Evolutionary conservation across 2,797 vertebrate genomes (phyloP), one percentile per base, ranked within the genome.

Genomic region (Mastacembelus armatus): DNA sequence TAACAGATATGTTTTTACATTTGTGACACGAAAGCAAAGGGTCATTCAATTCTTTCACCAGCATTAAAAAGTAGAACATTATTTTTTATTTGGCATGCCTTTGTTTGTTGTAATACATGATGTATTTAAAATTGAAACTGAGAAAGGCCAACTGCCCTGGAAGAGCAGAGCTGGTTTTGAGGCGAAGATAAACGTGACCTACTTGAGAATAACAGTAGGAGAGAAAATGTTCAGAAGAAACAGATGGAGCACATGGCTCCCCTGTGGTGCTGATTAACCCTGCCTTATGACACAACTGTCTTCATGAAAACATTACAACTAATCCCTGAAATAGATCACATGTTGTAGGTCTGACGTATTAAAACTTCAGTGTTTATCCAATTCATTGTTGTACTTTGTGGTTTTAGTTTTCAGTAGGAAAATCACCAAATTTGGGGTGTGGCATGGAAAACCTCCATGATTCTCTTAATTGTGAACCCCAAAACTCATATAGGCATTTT

Each of bases 251-350:
- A 69, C 85, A 82, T 74, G 60, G 61, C 70, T 66, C 43, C 85
- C 64, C 78, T 35, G 18, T 66, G 71, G 65, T 73, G 72, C 50
- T 80, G 74, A 85, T 88, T 81, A 86, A 72, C 59, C 59, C 26
- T 48, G 47, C 49, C 70, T 74, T 63, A 64, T 72, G 67, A 83
- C 71, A 81, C 66, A 49, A 71, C 48, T n/a, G 74, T 65, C 75
- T 39, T 29, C 42, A 51, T 48, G 52, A 66, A 78, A 83, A 71
- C 71, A 71, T 59, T 24, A 35, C 33, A 22, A 36, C 32, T 27
- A 56, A 70, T 59, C 47, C 21, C n/a, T 21, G 8, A 47, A 38
- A 66, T 38, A 42, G 42, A 67, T 78, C 72, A 44, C 50, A 62
- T 47, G 42, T 22, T 24, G 22, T 3, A 14, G 40, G n/a, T 72